Evolutionary conservation across 2,888 invertebrate genomes (phyloP).

Genomic region (Dusona sp.): DNA sequence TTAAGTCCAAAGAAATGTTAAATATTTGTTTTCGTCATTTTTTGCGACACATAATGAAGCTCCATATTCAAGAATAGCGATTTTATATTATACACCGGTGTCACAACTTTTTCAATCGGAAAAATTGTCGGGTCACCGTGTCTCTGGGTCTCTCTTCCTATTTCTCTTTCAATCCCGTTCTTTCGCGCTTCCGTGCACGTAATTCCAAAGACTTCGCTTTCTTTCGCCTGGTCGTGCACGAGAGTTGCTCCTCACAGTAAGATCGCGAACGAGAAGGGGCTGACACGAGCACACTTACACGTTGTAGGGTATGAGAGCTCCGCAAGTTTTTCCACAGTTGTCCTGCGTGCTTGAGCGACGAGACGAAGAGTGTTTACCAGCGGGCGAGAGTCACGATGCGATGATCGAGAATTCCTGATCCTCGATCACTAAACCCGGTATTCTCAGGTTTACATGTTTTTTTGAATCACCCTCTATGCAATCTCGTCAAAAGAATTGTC

Average conservation of each 20-base stretch:
- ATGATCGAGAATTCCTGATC: constrained; percentile 57
- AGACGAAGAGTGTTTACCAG: constrained; percentile 59
- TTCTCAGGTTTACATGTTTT: neutral
- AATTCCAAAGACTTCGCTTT: constrained; percentile 70
- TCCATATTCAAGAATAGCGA: neutral
- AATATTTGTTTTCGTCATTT: neutral
- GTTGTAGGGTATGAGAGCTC: constrained; percentile 19
- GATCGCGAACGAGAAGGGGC: constrained; percentile 42
- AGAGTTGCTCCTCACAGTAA: constrained; percentile 44
- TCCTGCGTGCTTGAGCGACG: constrained; percentile 55
- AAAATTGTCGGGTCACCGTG: constrained; percentile 60
- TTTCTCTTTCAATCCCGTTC: constrained; percentile 65
- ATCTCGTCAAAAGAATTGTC: neutral
- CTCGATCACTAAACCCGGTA: constrained; percentile 5
- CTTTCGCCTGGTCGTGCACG: constrained; percentile 63
- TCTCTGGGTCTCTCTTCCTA: constrained; percentile 61
- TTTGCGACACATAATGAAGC: neutral
- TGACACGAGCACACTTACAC: constrained; percentile 33
- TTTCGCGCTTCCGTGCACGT: constrained; percentile 62
- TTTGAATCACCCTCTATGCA: too few relatives aligned
- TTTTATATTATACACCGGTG: neutral
- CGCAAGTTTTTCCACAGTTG: constrained; percentile 61
- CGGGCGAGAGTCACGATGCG: constrained; percentile 62
- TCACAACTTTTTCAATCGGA: constrained; percentile 38
- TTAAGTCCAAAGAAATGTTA: neutral